Evolutionary conservation across 2,888 invertebrate species (phyloP).

Genomic region (Himalopsyche anomala): DNA sequence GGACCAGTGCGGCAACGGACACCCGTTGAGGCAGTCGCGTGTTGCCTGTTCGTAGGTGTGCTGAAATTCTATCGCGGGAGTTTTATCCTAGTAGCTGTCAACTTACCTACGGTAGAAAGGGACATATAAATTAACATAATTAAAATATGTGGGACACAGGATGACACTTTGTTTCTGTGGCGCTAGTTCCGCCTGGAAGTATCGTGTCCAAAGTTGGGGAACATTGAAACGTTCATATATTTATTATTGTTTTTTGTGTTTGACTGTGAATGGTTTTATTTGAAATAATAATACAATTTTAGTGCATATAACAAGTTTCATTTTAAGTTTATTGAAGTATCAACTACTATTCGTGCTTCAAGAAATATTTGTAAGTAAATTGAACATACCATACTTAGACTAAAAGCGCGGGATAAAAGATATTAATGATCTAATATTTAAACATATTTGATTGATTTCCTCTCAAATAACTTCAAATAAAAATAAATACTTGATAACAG

Average conservation of each 20-base stretch:
- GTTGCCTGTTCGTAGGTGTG: slow-evolving; percentile 4
- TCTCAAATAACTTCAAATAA: too few species aligned
- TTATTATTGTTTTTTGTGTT: slow-evolving; percentile 20
- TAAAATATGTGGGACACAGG: slow-evolving; percentile 30
- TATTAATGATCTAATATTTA: too few species aligned
- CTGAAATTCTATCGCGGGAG: neutral
- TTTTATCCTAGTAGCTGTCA: neutral
- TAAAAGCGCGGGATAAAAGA: neutral
- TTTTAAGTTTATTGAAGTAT: neutral
- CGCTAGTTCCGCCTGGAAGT: slow-evolving; percentile 26
- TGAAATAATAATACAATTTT: neutral
- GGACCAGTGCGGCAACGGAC: slow-evolving; percentile 34
- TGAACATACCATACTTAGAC: neutral
- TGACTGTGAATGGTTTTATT: neutral
- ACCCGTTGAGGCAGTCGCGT: slow-evolving; percentile 6
- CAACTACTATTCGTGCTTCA: neutral
- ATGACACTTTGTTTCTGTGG: slow-evolving; percentile 31
- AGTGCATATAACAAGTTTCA: neutral
- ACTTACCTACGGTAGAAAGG: slow-evolving; percentile 17
- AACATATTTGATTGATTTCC: neutral
- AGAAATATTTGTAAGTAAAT: neutral
- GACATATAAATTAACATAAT: slow-evolving; percentile 34
- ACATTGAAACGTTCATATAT: neutral
- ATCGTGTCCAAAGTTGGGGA: slow-evolving; percentile 21
- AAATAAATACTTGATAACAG: too few species aligned